These are phyloP conservation scores for Varroa destructor DNA, from an alignment of 1,140 invertebrate species.

Conservation along the genomic window DNA sequence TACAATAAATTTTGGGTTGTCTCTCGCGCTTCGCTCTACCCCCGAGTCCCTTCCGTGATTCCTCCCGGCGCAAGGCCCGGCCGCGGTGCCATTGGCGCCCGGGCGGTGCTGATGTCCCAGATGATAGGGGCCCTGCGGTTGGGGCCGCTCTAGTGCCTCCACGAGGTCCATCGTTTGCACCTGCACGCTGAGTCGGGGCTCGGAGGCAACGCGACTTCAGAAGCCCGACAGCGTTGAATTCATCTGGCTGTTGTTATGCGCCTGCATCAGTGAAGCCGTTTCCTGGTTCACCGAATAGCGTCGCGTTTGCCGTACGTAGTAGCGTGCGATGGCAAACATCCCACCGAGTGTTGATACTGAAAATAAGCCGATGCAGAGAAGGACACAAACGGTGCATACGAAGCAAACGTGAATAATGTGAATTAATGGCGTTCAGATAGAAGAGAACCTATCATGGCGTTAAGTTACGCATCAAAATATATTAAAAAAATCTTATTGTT, in stretches of 20 bases:
- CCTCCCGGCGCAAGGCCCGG: too few species aligned
- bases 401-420: too few species aligned
- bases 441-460: too few species aligned
- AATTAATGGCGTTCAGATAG: too few species aligned
- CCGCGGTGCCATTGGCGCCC: too few species aligned
- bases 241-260: slow-evolving; percentile 27
- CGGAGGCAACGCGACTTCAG: slow-evolving; percentile 26
- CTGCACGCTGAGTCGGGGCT: slow-evolving; percentile 24
- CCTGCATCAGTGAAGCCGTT: slow-evolving; percentile 16
- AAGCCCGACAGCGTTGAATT: slow-evolving; percentile 26
- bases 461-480: too few species aligned
- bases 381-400: too few species aligned
- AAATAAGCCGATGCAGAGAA: not conserved
- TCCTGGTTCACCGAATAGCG: slow-evolving; percentile 26
- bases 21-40: too few species aligned
- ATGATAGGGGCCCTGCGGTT: not conserved
- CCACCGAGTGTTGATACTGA: slow-evolving; percentile 25
- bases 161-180: slow-evolving; percentile 27
- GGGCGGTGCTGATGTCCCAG: too few species aligned
- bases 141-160: slow-evolving; percentile 1
- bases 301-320: slow-evolving; percentile 20
- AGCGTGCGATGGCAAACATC: slow-evolving; percentile 18
- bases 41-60: too few species aligned
- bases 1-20: too few species aligned
- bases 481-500: too few species aligned